A percentile compares a stretch with the other conserved stretches of the same genome.
phyloP scores from a whole-genome alignment of 2,888 invertebrate genomes.

The Vandiemenella viatica region DNA sequence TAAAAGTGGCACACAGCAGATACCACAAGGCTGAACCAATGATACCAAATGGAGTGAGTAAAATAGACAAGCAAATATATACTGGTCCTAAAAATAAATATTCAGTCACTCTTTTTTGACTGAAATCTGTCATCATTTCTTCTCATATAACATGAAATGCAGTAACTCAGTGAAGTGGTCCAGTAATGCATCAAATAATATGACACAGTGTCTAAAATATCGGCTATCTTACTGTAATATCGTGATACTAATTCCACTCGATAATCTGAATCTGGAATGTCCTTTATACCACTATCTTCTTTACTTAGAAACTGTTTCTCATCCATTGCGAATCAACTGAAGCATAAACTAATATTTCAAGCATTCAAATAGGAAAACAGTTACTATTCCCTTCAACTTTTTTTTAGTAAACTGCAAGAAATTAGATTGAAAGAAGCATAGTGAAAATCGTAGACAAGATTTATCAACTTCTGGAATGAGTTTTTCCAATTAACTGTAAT shows the following conservation, averaged over 20 bases:
- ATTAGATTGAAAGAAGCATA: too few relatives aligned
- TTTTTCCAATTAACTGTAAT: too few relatives aligned
- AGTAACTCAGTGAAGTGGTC: slow-evolving; percentile 10
- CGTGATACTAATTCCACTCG: slow-evolving; percentile 7
- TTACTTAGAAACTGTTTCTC: too few relatives aligned
- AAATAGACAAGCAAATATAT: slow-evolving; percentile 6
- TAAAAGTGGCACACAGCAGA: slow-evolving; percentile 3
- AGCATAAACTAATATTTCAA: too few relatives aligned
- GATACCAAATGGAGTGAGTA: slow-evolving; percentile 10
- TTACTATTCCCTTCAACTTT: too few relatives aligned
- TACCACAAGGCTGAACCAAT: slow-evolving; percentile 9
- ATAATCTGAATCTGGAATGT: too few relatives aligned
- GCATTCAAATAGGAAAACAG: too few relatives aligned
- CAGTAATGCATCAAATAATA: slow-evolving; percentile 14
- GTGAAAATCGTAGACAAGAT: too few relatives aligned
- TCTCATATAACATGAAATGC: slow-evolving; percentile 15
- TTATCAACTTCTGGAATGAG: too few relatives aligned
- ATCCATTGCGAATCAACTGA: too few relatives aligned
- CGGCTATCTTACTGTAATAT: slow-evolving; percentile 6
- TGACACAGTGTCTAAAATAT: slow-evolving; percentile 10
- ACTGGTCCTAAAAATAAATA: slow-evolving; percentile 13
- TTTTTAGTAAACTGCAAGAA: too few relatives aligned
- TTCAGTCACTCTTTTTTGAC: slow-evolving; percentile 11
- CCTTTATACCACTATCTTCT: too few relatives aligned
- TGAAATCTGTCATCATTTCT: slow-evolving; percentile 13